phyloP scores from a whole-genome alignment of 1,140 invertebrate species.

The Drosophila nebulosa region DNA sequence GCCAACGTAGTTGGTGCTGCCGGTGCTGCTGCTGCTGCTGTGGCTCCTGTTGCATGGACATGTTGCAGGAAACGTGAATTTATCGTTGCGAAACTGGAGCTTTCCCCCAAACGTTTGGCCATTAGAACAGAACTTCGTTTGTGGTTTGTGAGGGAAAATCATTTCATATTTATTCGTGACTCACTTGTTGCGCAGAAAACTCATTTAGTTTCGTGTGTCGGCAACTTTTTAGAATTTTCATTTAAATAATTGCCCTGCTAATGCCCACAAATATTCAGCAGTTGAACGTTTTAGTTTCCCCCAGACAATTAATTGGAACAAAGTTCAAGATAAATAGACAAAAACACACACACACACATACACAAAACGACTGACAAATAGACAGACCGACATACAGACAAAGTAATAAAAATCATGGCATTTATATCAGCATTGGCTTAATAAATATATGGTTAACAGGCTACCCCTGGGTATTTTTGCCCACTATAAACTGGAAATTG shows the following conservation, averaged over 20 bases:
- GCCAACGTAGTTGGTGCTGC: not conserved
- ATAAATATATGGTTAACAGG: slow-evolving; percentile 47
- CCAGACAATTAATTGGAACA: slow-evolving; percentile 46
- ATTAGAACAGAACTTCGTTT: not conserved
- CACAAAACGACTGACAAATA: not conserved
- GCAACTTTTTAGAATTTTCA: slow-evolving; percentile 47
- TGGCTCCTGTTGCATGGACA: slow-evolving; percentile 54
- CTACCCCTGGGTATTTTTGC: slow-evolving; percentile 44
- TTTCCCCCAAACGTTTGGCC: slow-evolving; percentile 25
- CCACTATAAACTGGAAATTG: slow-evolving; percentile 65
- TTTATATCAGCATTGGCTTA: slow-evolving; percentile 28
- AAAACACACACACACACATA: not conserved
- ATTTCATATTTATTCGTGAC: slow-evolving; percentile 17
- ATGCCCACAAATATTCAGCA: slow-evolving; percentile 35
- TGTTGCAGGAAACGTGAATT: slow-evolving; percentile 74
- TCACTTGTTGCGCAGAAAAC: slow-evolving; percentile 49
- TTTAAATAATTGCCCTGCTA: slow-evolving; percentile 55
- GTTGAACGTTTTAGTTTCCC: slow-evolving; percentile 6
- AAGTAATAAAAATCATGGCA: slow-evolving; percentile 16
- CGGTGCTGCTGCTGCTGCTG: slow-evolving; percentile 19
- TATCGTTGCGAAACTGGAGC: slow-evolving; percentile 62
- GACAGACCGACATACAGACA: not conserved
- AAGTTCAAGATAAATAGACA: slow-evolving; percentile 29
- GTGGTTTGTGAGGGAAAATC: not conserved
- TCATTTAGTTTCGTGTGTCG: slow-evolving; percentile 31